phyloP scores from a whole-genome alignment of 2,888 invertebrate genomes.

The Fragum whitleyi region DNA sequence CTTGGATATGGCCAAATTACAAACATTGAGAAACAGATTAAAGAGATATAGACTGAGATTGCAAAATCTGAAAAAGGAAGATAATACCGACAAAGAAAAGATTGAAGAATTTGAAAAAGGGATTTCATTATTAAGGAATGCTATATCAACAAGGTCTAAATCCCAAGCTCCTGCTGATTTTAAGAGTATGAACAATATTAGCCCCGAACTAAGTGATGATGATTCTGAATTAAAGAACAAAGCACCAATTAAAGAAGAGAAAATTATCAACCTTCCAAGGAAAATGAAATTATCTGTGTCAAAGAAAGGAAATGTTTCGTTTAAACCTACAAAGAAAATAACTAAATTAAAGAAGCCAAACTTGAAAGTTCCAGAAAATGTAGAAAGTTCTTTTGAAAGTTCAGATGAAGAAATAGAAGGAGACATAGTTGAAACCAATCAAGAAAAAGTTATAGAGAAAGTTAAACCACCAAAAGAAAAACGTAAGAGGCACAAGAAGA shows the following conservation, averaged over 20 bases:
- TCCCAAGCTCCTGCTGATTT: not conserved
- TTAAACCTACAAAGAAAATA: not conserved
- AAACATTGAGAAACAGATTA: not conserved
- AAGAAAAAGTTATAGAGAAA: not conserved
- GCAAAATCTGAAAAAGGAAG: not conserved
- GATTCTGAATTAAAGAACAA: not conserved
- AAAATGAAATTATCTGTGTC: not conserved
- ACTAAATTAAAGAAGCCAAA: not conserved
- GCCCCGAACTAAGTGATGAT: not conserved
- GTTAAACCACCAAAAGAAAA: not conserved
- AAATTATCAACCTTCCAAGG: constrained; percentile 5
- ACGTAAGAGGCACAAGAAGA: not conserved
- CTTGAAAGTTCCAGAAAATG: not conserved
- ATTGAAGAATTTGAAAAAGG: constrained; percentile 5
- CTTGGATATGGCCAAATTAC: not conserved
- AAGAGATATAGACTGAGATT: not conserved
- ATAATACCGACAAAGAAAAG: not conserved
- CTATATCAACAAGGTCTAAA: not conserved
- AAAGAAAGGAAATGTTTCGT: constrained; percentile 17
- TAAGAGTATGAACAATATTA: not conserved
- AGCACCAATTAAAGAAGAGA: not conserved
- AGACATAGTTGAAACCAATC: not conserved
- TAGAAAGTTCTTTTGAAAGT: not conserved
- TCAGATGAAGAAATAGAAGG: not conserved
- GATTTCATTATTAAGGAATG: not conserved